Evolutionary conservation across 1,140 invertebrate species (phyloP), one percentile per base, ranked within the genome.

Genomic region (Pinna nobilis): DNA sequence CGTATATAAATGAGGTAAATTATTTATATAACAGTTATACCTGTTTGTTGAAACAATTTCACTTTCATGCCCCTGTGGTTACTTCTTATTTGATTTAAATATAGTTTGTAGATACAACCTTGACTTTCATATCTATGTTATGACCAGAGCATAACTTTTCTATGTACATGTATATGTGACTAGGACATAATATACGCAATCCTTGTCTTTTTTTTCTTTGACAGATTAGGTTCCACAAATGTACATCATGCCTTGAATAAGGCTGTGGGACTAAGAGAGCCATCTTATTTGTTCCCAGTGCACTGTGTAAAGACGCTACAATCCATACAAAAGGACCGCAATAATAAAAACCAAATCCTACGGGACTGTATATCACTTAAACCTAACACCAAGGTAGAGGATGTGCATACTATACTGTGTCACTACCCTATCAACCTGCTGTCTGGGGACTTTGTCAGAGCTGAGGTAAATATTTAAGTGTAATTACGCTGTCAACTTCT

Each of bases 361-460:
- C 41, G 39, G 7, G 78, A 79, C 51, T 79, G 78, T 68, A 41
- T 79, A 23, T 68, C 66, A 35, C 25, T 79, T 20, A 76, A 74
- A 28, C 78, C 78, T 1, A 71, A 74, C 2, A 79, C 74, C 30
- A 73, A 55, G 7, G 78, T 79, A 3, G 70, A 76, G 18, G 74
- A 74, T 50, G 63, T 79, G 15, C 71, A 76, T 35, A 65, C 59
- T 47, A 53, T 74, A 1, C 47, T 79, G 32, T 71, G 66, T 63
- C 66, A 79, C 70, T 74, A 74, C n/a, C 78, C 70, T 30, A 32
- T 70, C 3, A 47, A 63, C n/a, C 59, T 79, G 28, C 32, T 79
- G 41, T 70, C 74, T 2, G 78, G 78, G 30, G 78, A 76, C 37
- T 79, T 79, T 68, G 78, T 79, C 4, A 73, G 78, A 61, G 74